Evolutionary conservation across 2,797 vertebrate genomes (phyloP).

Genomic region (Urophycis tenuis): DNA sequence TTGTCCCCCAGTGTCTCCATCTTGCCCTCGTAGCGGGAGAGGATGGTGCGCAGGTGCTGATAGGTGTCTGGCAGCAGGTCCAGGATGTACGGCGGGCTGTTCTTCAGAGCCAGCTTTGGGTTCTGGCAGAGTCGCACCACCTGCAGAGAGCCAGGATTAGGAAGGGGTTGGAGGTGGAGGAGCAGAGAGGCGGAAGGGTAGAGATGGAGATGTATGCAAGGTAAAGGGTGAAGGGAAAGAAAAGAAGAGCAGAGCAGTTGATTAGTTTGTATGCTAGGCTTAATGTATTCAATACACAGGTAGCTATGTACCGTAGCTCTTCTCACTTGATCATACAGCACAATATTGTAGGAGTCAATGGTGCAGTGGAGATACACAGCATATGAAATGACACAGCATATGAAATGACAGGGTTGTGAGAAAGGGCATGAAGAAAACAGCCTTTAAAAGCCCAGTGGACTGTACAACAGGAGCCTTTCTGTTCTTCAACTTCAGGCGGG

Average conservation of each 20-base stretch:
- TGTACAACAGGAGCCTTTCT: background rate
- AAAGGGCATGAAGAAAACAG: conserved; percentile 8
- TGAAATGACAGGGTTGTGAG: conserved; percentile 32
- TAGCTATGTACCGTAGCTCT: background rate
- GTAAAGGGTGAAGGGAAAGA: background rate
- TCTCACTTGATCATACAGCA: conserved; percentile 27
- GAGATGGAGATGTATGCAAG: background rate
- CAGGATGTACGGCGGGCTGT: conserved; percentile 98
- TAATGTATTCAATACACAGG: conserved; percentile 23
- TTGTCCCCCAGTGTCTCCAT: conserved; percentile 97
- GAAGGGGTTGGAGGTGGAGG: conserved; percentile 1
- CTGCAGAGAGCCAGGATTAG: conserved; percentile 60
- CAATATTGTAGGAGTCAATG: conserved; percentile 22
- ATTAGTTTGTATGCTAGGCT: conserved; percentile 1
- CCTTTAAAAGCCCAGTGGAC: conserved; percentile 28
- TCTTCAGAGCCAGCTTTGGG: conserved; percentile 93
- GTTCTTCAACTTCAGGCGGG: too few relatives aligned
- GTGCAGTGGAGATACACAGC: conserved; percentile 17
- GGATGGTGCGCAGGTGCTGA: conserved; percentile 92
- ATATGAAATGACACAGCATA: conserved; percentile 28
- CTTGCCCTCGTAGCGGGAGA: conserved; percentile 95
- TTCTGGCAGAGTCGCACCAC: conserved; percentile 97
- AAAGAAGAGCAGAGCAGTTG: background rate
- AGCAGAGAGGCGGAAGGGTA: conserved; percentile 12
- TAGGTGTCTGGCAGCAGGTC: conserved; percentile 97